Conservation (phyloP, 2,888 invertebrate species). For the Onthophagus sagittarius region DNA sequence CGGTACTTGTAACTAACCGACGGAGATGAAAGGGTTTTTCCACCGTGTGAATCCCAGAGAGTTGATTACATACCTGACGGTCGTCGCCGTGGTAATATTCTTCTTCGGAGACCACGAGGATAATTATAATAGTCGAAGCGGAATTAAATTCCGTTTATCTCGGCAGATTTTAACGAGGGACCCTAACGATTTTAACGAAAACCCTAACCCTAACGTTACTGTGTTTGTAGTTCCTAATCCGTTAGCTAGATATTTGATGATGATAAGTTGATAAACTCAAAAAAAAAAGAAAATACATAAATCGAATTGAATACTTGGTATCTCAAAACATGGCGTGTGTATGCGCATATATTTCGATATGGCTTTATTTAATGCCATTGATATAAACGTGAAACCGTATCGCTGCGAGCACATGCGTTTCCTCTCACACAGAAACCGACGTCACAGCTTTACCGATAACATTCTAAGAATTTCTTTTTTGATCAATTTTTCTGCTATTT, state of each 20-base stretch:
- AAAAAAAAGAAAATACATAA: background rate
- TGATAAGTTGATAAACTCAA: no score
- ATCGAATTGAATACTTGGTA: background rate
- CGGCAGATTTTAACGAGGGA: constrained; percentile 11
- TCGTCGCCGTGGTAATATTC: background rate
- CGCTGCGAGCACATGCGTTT: constrained; percentile 16
- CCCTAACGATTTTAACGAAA: no score
- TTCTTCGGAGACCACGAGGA: constrained; percentile 20
- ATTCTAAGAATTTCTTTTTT: background rate
- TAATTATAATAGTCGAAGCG: constrained; percentile 31
- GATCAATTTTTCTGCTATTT: background rate
- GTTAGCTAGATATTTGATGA: no score
- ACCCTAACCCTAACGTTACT: background rate
- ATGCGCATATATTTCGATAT: constrained; percentile 17
- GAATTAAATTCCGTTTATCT: constrained; percentile 29
- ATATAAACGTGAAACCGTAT: constrained; percentile 13
- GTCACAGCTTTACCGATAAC: constrained; percentile 5
- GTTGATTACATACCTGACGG: background rate
- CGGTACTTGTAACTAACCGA: background rate
- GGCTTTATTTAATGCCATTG: constrained; percentile 20
- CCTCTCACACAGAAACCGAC: constrained; percentile 14
- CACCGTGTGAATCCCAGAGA: background rate
- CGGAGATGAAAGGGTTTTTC: background rate
- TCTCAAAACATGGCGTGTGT: background rate
- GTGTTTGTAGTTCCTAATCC: no score